Evolutionary conservation across 2,113 vertebrate genomes (phyloP).

Genomic region (Tupaia chinensis): DNA sequence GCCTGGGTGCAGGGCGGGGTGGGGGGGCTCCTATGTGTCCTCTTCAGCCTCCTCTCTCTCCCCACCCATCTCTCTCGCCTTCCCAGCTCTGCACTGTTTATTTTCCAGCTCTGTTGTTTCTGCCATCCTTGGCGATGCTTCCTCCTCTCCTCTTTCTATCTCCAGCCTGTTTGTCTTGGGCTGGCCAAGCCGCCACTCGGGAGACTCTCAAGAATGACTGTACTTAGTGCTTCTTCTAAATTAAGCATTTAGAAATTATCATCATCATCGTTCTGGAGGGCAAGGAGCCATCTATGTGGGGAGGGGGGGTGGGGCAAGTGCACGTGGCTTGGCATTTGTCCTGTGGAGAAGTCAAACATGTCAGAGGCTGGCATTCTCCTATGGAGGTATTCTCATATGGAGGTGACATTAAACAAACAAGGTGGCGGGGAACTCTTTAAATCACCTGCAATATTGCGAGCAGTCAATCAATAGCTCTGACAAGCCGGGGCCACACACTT

Average conservation of each 20-base stretch:
- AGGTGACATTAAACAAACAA: slow-evolving; percentile 73
- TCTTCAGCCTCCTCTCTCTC: fast-evolving
- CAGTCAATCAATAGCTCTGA: slow-evolving; percentile 60
- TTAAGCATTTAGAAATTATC: slow-evolving; percentile 57
- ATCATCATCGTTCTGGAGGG: not conserved
- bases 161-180: slow-evolving; percentile 65
- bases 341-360: slow-evolving; percentile 38
- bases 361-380: slow-evolving; percentile 70
- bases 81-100: slow-evolving; percentile 34
- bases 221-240: slow-evolving; percentile 60
- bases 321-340: slow-evolving; percentile 58
- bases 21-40: not conserved
- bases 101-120: slow-evolving; percentile 16
- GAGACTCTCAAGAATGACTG: not conserved
- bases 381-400: slow-evolving; percentile 64
- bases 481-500: slow-evolving; percentile 19
- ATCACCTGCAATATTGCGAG: slow-evolving; percentile 73
- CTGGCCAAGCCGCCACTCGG: not conserved
- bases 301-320: not conserved
- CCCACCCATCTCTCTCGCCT: not conserved
- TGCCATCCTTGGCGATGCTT: slow-evolving; percentile 37
- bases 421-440: slow-evolving; percentile 65
- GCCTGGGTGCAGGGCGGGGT: too few relatives aligned
- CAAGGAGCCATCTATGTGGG: not conserved
- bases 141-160: slow-evolving; percentile 49